phyloP scores from a whole-genome alignment of 2,888 invertebrate species.

The Glaucopsyche alexis region DNA sequence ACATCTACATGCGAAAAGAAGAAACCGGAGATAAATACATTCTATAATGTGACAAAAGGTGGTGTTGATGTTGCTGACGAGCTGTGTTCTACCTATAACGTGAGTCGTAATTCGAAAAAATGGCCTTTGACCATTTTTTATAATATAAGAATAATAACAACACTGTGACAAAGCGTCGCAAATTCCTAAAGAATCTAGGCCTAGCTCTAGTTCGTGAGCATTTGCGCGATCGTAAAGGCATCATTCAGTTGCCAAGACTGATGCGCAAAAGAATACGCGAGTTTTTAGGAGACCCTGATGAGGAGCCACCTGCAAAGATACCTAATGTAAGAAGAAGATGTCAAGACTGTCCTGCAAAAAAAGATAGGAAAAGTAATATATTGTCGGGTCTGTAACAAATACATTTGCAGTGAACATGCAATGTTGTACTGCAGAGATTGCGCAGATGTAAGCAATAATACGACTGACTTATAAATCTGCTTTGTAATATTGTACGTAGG shows the following conservation, averaged over 20 bases:
- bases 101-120: conserved; percentile 31
- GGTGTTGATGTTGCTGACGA: conserved; percentile 35
- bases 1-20: conserved; percentile 35
- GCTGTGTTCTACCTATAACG: conserved; percentile 33
- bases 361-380: background rate
- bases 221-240: background rate
- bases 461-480: no score
- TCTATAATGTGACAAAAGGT: conserved; percentile 36
- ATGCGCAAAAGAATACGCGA: background rate
- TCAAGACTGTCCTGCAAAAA: background rate
- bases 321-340: background rate
- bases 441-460: no score
- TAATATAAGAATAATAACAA: background rate
- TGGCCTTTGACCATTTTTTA: conserved; percentile 31
- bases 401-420: no score
- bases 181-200: background rate
- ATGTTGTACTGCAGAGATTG: no score
- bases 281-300: background rate
- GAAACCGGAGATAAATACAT: conserved; percentile 37
- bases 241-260: background rate
- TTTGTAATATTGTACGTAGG: no score
- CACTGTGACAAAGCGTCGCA: background rate
- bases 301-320: background rate
- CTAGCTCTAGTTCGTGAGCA: background rate
- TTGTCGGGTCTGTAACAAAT: no score